phyloP scores from a whole-genome alignment of 2,888 invertebrate species.

The Rhynchonema sp. region DNA sequence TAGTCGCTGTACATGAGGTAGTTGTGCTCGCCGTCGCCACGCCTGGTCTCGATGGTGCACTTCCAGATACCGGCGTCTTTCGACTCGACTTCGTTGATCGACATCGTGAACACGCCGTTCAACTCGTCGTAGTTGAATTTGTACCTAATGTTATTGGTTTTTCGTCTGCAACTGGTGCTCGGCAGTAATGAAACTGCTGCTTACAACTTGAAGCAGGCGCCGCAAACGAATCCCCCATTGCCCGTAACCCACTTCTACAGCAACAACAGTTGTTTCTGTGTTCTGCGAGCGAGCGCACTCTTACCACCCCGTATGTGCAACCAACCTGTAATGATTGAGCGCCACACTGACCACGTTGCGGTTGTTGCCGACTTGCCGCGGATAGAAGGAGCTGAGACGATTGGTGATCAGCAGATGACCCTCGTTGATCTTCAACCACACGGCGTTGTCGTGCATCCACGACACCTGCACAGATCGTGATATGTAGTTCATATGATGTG shows the following conservation, averaged over 20 bases:
- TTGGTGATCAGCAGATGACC: not conserved
- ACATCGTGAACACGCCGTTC: not conserved
- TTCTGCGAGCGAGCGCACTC: too few species aligned
- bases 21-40: not conserved
- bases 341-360: not conserved
- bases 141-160: too few species aligned
- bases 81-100: not conserved
- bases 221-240: too few species aligned
- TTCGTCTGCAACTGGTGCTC: too few species aligned
- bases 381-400: not conserved
- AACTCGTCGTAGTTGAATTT: not conserved
- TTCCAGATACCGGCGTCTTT: not conserved
- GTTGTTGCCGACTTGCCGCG: not conserved
- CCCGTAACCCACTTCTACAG: too few species aligned
- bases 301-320: too few species aligned
- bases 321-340: not conserved
- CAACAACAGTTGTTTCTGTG: too few species aligned
- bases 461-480: not conserved
- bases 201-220: too few species aligned
- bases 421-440: not conserved
- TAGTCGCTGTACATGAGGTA: not conserved
- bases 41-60: not conserved
- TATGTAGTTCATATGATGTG: too few species aligned
- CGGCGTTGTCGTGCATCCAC: not conserved
- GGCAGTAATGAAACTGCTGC: too few species aligned